Evolutionary conservation across 1,140 invertebrate genomes (phyloP).

Genomic region (Rhagoletis zephyria): DNA sequence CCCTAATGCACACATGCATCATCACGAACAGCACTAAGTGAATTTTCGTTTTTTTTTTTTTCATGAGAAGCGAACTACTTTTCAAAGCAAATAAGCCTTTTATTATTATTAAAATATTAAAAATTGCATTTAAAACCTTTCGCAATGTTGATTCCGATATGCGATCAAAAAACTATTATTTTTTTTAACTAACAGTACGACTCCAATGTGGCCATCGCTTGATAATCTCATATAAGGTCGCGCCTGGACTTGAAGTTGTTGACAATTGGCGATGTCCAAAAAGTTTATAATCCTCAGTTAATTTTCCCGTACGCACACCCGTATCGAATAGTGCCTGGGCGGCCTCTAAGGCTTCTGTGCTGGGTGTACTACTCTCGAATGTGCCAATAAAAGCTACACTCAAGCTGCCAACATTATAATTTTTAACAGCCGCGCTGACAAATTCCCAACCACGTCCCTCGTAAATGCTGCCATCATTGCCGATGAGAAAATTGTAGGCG

Average conservation of each 20-base stretch:
- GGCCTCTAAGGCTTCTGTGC: conserved; percentile 75
- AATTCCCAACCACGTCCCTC: conserved; percentile 78
- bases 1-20: too few relatives aligned
- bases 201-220: conserved; percentile 77
- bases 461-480: conserved; percentile 79
- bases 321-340: conserved; percentile 76
- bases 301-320: conserved; percentile 75
- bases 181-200: background rate
- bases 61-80: too few relatives aligned
- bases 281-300: conserved; percentile 77
- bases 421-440: conserved; percentile 76
- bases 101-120: too few relatives aligned
- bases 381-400: conserved; percentile 77
- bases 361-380: conserved; percentile 73
- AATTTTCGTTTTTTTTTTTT: too few relatives aligned
- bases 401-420: conserved; percentile 77
- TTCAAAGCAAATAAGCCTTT: too few relatives aligned
- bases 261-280: conserved; percentile 78
- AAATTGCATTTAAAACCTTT: too few relatives aligned
- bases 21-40: too few relatives aligned
- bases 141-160: too few relatives aligned
- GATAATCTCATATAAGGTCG: conserved; percentile 76
- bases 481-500: conserved; percentile 79
- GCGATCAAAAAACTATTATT: too few relatives aligned
- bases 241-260: conserved; percentile 78